Evolutionary conservation across 2,888 invertebrate species (phyloP).

Genomic region (Eristalis tenax): DNA sequence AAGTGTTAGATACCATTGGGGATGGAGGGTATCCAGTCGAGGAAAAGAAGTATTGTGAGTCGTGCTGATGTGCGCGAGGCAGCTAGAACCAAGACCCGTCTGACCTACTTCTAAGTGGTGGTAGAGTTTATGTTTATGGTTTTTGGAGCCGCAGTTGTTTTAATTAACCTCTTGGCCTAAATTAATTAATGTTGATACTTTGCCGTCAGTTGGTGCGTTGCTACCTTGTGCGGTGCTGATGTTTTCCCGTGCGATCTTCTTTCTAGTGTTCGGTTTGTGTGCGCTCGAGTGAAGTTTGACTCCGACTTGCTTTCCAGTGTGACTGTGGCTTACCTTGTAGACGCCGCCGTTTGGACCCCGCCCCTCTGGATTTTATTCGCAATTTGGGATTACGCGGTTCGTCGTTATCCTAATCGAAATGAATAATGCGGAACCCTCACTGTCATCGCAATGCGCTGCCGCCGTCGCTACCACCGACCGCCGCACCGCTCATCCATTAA

Average conservation of each 20-base stretch:
- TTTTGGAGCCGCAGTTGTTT: constrained; percentile 69
- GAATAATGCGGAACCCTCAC: constrained; percentile 68
- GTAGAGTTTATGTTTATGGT: constrained; percentile 68
- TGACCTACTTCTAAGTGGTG: constrained; percentile 63
- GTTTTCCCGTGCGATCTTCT: neutral
- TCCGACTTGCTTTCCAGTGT: neutral
- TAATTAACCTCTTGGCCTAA: constrained; percentile 72
- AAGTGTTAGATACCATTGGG: constrained; percentile 1
- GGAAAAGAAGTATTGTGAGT: constrained; percentile 18
- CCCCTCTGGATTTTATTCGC: constrained; percentile 56
- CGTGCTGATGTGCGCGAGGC: constrained; percentile 19
- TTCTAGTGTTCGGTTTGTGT: constrained; percentile 2
- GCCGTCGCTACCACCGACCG: neutral
- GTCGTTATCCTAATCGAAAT: constrained; percentile 68
- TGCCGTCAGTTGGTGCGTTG: constrained; percentile 18
- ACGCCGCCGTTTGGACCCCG: neutral
- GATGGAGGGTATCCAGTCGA: neutral
- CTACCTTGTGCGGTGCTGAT: neutral
- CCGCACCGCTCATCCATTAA: constrained; percentile 51
- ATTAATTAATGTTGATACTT: constrained; percentile 68
- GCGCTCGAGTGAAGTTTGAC: neutral
- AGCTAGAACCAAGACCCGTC: constrained; percentile 28
- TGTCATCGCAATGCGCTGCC: constrained; percentile 42
- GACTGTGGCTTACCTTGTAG: neutral
- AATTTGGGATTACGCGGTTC: constrained; percentile 59